phyloP scores from a whole-genome alignment of 2,888 invertebrate genomes.

The Polymixis lichenea region DNA sequence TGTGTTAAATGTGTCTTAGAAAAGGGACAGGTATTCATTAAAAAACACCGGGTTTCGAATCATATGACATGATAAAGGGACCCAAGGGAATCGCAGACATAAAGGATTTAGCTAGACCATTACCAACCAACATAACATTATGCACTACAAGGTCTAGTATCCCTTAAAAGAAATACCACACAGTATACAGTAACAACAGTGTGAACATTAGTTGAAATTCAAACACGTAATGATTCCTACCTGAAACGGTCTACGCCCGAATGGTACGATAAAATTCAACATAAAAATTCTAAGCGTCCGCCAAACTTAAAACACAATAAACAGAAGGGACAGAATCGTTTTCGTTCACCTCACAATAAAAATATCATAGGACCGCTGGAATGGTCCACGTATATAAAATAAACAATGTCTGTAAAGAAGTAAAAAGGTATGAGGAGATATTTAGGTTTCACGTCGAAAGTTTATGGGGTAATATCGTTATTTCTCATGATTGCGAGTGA shows the following conservation, averaged over 20 bases:
- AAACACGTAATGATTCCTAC: constrained; percentile 65
- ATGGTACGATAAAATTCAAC: constrained; percentile 66
- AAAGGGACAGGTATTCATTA: constrained; percentile 4
- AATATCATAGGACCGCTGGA: constrained; percentile 74
- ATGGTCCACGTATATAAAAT: constrained; percentile 78
- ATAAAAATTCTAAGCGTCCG: constrained; percentile 78
- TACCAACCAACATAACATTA: constrained; percentile 32
- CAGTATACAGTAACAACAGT: constrained; percentile 37
- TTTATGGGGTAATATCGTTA: constrained; percentile 82
- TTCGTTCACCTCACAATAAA: constrained; percentile 78
- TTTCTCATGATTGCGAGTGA: constrained; percentile 78
- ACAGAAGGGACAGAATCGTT: constrained; percentile 73
- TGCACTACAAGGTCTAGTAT: constrained; percentile 42
- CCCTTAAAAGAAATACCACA: constrained; percentile 34
- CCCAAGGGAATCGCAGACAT: not conserved
- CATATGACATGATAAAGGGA: not conserved
- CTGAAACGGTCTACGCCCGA: constrained; percentile 44
- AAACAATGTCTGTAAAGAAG: constrained; percentile 74
- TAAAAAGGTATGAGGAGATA: constrained; percentile 71
- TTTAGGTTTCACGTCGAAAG: constrained; percentile 77
- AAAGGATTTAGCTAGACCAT: constrained; percentile 30
- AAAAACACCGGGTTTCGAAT: constrained; percentile 9
- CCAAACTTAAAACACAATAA: constrained; percentile 78
- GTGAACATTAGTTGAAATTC: constrained; percentile 67
- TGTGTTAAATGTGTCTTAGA: not conserved